A percentile compares a stretch with the other conserved stretches of the same genome.
Evolutionary conservation across 2,797 vertebrate genomes (phyloP).

Genomic region (Sebastes baramenuke): DNA sequence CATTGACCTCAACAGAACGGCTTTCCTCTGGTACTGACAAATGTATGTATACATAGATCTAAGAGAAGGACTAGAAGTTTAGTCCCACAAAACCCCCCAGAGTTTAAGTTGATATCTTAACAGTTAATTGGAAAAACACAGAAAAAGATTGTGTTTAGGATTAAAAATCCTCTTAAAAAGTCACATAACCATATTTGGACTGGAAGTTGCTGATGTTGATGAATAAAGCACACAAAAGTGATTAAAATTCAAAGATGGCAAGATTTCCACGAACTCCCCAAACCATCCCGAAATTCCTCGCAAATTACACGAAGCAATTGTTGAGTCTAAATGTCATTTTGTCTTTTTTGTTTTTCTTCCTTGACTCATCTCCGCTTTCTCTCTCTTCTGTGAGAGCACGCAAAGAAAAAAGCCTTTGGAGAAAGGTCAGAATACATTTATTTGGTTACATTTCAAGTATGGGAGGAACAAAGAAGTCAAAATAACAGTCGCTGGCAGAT

Average conservation of each 20-base stretch:
- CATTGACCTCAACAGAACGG: neutral
- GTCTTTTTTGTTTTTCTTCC: conserved; percentile 16
- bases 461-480: conserved; percentile 50
- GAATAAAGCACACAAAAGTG: conserved; percentile 20
- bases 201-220: neutral
- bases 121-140: neutral
- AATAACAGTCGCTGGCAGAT: conserved; percentile 52
- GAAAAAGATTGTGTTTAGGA: neutral
- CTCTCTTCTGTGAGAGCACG: conserved; percentile 1
- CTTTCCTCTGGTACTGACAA: neutral
- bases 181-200: neutral
- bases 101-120: neutral
- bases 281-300: conserved; percentile 27
- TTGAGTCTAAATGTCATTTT: conserved; percentile 54
- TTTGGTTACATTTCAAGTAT: conserved; percentile 38
- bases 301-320: conserved; percentile 29
- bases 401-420: conserved; percentile 1
- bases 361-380: conserved; percentile 12
- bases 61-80: neutral
- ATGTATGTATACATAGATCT: neutral
- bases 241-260: conserved; percentile 32
- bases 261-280: conserved; percentile 30
- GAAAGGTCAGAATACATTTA: conserved; percentile 44
- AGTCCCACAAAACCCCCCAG: neutral
- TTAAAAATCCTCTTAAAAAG: neutral